A percentile compares a stretch with the other conserved stretches of the same genome.
Evolutionary conservation across 2,888 invertebrate species (phyloP).

Genomic region (Willowsia nigromaculata): DNA sequence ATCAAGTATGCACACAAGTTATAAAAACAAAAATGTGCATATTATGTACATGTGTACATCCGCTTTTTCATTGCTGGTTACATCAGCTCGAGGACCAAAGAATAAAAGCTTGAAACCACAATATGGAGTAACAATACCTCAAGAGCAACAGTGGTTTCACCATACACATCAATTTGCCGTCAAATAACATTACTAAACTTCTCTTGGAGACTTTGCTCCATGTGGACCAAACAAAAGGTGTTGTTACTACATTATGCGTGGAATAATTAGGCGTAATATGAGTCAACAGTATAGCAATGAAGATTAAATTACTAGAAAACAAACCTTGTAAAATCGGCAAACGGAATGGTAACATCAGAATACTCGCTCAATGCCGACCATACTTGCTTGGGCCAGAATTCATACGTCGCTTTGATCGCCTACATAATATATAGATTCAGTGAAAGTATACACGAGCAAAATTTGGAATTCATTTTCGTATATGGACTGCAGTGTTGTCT

Average conservation of each 20-base stretch:
- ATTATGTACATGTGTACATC: neutral
- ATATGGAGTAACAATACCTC: neutral
- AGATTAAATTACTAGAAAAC: constrained; percentile 14
- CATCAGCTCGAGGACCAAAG: neutral
- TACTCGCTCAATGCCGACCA: constrained; percentile 72
- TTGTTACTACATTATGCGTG: neutral
- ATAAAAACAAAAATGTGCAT: neutral
- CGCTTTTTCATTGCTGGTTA: neutral
- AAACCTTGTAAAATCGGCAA: constrained; percentile 76
- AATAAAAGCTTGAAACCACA: neutral
- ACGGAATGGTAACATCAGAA: constrained; percentile 77
- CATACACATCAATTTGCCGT: neutral
- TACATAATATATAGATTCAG: neutral
- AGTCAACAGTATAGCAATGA: neutral
- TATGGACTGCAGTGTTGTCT: no score
- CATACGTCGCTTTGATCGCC: neutral
- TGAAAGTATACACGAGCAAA: no score
- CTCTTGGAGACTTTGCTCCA: no score
- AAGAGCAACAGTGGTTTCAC: constrained; percentile 5
- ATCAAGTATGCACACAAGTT: neutral
- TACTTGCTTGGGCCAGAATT: constrained; percentile 43
- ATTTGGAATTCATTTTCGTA: neutral
- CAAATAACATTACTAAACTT: neutral
- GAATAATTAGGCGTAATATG: neutral
- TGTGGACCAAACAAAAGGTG: neutral